Percentiles rank a stretch among this genome's conserved stretches.
phyloP scores from a whole-genome alignment of 2,113 vertebrate species.

The Chunga burmeisteri region DNA sequence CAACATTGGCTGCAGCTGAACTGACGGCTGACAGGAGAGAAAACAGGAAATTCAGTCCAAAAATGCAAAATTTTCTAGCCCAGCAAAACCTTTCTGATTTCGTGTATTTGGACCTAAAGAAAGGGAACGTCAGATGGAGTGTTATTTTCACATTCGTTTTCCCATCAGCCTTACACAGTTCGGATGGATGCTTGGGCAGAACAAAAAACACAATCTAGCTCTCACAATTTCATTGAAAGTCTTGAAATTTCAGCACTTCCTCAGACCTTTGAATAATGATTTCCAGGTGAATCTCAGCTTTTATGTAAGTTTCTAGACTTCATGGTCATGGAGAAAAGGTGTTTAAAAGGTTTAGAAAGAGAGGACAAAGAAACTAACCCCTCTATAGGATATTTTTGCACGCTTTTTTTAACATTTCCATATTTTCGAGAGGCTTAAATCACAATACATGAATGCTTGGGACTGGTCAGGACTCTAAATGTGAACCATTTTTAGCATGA shows the following conservation, averaged over 20 bases:
- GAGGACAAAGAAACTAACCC: neutral
- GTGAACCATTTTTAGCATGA: neutral
- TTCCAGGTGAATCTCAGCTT: neutral
- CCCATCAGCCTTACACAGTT: neutral
- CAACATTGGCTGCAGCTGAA: neutral
- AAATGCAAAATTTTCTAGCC: neutral
- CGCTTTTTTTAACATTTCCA: neutral
- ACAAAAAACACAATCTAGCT: neutral
- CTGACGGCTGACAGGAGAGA: neutral
- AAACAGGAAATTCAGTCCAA: neutral
- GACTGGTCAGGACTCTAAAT: neutral
- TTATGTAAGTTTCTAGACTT: neutral
- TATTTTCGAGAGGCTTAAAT: neutral
- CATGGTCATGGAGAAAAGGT: neutral
- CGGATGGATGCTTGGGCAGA: neutral
- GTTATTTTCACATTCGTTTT: neutral
- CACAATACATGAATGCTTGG: neutral
- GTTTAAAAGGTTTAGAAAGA: neutral
- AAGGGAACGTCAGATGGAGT: neutral
- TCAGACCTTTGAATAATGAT: neutral
- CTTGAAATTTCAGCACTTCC: neutral
- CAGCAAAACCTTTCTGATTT: neutral
- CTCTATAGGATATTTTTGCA: neutral
- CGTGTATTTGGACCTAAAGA: neutral
- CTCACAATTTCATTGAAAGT: neutral